phyloP scores from a whole-genome alignment of 2,888 invertebrate genomes.

The Hedya salicella region DNA sequence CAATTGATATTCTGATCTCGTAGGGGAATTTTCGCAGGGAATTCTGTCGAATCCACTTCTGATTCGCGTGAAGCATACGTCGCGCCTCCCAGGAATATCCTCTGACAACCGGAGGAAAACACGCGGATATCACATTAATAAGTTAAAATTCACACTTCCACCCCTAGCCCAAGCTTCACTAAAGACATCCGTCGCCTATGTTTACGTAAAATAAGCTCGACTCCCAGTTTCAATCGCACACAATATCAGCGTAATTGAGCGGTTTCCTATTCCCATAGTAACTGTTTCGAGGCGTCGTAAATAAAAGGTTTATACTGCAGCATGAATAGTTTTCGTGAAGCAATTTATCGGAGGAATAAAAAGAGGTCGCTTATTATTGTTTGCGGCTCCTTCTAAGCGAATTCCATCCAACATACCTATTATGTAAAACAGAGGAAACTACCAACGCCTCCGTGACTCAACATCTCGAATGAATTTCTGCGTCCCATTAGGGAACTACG shows the following conservation, averaged over 20 bases:
- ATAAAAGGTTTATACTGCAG: constrained; percentile 21
- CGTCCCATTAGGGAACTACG: constrained; percentile 51
- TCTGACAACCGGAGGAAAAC: constrained; percentile 52
- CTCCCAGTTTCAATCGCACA: constrained; percentile 3
- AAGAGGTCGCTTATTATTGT: constrained; percentile 37
- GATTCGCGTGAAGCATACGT: constrained; percentile 61
- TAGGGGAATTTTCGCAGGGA: constrained; percentile 73
- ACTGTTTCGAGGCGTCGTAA: constrained; percentile 22
- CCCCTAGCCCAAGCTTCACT: constrained; percentile 15
- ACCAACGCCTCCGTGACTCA: constrained; percentile 39
- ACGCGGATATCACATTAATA: constrained; percentile 45
- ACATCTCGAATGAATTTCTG: constrained; percentile 50
- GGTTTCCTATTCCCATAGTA: constrained; percentile 14
- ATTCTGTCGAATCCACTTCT: constrained; percentile 59
- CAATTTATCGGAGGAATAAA: constrained; percentile 22
- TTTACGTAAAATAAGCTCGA: constrained; percentile 12
- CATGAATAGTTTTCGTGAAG: constrained; percentile 20
- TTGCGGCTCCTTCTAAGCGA: constrained; percentile 23
- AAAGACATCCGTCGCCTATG: neutral
- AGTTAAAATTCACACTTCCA: constrained; percentile 36
- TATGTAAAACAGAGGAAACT: constrained; percentile 43
- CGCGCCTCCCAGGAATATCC: constrained; percentile 51
- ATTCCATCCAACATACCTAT: constrained; percentile 38
- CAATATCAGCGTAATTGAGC: constrained; percentile 12
- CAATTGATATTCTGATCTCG: constrained; percentile 81